Evolutionary conservation across 2,888 invertebrate species (phyloP).

Genomic region (Apantesis nais): DNA sequence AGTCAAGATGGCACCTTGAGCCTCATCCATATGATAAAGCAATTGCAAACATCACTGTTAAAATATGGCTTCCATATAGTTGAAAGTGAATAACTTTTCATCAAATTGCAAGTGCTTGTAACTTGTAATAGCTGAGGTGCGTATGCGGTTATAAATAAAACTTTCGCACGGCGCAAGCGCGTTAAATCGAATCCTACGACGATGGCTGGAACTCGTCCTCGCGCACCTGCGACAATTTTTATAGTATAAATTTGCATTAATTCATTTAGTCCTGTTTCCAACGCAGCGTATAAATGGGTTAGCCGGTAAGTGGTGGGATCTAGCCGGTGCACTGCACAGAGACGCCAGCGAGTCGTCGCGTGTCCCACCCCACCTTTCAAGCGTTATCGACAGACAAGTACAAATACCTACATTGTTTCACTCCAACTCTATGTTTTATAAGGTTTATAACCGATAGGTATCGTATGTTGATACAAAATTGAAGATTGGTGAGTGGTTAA

Average conservation of each 20-base stretch:
- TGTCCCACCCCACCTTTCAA: constrained; percentile 48
- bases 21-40: constrained; percentile 1
- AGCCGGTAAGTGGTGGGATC: constrained; percentile 82
- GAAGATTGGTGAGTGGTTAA: background rate
- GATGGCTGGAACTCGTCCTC: constrained; percentile 80
- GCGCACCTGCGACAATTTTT: constrained; percentile 86
- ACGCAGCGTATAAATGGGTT: constrained; percentile 82
- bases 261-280: constrained; percentile 85
- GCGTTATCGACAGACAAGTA: constrained; percentile 51
- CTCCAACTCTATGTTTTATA: constrained; percentile 12
- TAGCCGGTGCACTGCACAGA: constrained; percentile 60
- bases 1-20: background rate
- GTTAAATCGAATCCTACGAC: constrained; percentile 83
- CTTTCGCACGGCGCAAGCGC: constrained; percentile 77
- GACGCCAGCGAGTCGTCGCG: constrained; percentile 43
- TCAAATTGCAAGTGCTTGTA: constrained; percentile 45
- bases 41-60: constrained; percentile 2
- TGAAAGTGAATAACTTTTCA: constrained; percentile 27
- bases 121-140: constrained; percentile 64
- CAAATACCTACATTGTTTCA: constrained; percentile 1
- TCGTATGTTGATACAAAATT: background rate
- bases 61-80: background rate
- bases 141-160: constrained; percentile 79
- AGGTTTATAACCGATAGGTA: background rate
- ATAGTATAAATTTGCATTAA: constrained; percentile 86